These are phyloP conservation scores for Diorhabda sublineata DNA, from an alignment of 1,140 invertebrate genomes.

Conservation along the genomic window DNA sequence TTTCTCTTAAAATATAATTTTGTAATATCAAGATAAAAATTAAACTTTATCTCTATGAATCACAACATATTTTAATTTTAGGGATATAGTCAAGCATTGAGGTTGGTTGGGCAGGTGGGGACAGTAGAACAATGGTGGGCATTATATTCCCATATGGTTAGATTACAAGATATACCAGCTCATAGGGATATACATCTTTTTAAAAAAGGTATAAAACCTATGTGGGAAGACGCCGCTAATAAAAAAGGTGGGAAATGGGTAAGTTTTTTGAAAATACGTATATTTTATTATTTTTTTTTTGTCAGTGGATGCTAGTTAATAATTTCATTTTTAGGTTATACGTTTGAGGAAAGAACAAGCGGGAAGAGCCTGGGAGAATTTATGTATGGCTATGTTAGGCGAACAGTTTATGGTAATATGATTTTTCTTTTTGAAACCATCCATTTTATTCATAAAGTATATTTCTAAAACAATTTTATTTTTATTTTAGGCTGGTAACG, in stretches of 20 bases:
- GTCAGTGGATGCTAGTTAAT: conserved; percentile 1
- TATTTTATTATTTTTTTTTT: no score
- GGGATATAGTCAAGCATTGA: conserved; percentile 60
- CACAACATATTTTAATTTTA: conserved; percentile 11
- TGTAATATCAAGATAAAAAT: not conserved
- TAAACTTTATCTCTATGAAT: not conserved
- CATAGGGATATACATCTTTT: conserved; percentile 96
- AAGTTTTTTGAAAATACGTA: conserved; percentile 5
- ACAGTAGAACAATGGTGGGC: conserved; percentile 97
- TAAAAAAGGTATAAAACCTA: conserved; percentile 96
- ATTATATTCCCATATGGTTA: conserved; percentile 85
- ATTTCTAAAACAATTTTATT: no score
- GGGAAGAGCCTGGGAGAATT: conserved; percentile 96
- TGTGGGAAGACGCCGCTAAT: conserved; percentile 98
- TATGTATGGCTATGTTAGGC: conserved; percentile 94
- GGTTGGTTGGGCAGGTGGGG: conserved; percentile 79
- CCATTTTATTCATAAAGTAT: not conserved
- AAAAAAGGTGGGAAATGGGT: conserved; percentile 97
- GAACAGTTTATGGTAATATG: conserved; percentile 93
- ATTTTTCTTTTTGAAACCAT: not conserved
- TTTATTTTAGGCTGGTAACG: conserved; percentile 65
- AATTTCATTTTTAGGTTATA: conserved; percentile 54
- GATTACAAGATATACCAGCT: conserved; percentile 82
- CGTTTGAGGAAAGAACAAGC: conserved; percentile 91
- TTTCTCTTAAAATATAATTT: no score